Evolutionary conservation across 1,140 invertebrate genomes (phyloP).

Genomic region (Drosophila ficusphila): DNA sequence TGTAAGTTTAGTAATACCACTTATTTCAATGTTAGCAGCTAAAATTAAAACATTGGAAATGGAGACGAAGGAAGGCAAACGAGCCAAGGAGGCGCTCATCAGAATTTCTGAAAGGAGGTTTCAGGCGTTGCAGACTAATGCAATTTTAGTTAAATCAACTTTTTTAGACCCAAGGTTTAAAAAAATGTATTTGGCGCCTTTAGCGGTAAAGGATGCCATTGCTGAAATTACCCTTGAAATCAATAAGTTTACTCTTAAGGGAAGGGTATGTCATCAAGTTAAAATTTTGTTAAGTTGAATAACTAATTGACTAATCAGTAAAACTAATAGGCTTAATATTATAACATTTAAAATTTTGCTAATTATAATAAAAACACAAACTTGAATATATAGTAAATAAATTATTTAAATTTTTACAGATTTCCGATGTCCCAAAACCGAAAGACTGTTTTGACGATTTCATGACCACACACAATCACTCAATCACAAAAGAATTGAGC

Average conservation of each 20-base stretch:
- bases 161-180: not conserved
- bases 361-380: not conserved
- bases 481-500: not conserved
- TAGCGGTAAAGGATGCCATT: not conserved
- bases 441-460: not conserved
- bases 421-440: not conserved
- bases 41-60: not conserved
- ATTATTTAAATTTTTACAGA: conserved; percentile 1
- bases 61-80: not conserved
- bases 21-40: too few relatives aligned
- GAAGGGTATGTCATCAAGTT: not conserved
- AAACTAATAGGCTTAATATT: not conserved
- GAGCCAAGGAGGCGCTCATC: not conserved
- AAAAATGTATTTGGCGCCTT: not conserved
- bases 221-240: not conserved
- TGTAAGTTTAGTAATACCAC: not conserved
- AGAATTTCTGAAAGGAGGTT: not conserved
- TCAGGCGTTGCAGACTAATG: not conserved
- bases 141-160: not conserved
- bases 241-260: not conserved
- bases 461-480: not conserved
- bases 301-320: not conserved
- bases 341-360: not conserved
- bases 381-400: not conserved
- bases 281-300: not conserved